Base-by-base conservation (phyloP, 2,888 invertebrate genomes). In the Ptilodon capucinus region DNA sequence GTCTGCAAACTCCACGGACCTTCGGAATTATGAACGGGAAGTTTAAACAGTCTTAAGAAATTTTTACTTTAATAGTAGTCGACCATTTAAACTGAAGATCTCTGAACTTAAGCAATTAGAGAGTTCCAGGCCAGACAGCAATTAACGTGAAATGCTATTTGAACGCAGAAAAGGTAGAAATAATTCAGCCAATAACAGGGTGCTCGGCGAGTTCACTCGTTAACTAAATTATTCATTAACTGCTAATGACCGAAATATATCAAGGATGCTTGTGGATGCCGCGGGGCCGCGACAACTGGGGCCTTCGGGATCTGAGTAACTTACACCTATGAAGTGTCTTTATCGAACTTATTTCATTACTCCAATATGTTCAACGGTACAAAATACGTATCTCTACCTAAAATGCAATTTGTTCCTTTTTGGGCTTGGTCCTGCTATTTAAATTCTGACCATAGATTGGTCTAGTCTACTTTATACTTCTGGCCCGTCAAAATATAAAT, bases 71-170 rank as follows among this genome's bases (percentile, higher is more conserved):
- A 83, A 83, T 81, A 83, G 81, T 83, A 86, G 78, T 84, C 83
- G 69, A 82, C 85, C 83, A 86, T 84, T 88, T 83, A 78, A 78
- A 78, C 77, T 76, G 70, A 77, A 77, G 86, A 87, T 88, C 84
- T 79, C 78, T 73, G 84, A 90, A 89, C 88, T 90, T 90, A 88
- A 88, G 89, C 89, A 90, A 90, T 90, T 90, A 90, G 89, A 79
- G 85, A 85, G 84, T 77, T 83, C 79, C 74, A 87, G 82, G 19
- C 82, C 86, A 83, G 88, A 89, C 88, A 87, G 89, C 87, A 90
- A 89, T 90, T 90, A 90, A 85, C 81, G 84, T 73, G 82, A 84
- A 84, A 85, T 86, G 86, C 84, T 85, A 86, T 88, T 88, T 81
- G 82, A 72, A 80, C 79, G 79, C 71, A 80, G 82, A 84, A 86